phyloP scores from a whole-genome alignment of 2,797 vertebrate genomes.

The Gila robusta region DNA sequence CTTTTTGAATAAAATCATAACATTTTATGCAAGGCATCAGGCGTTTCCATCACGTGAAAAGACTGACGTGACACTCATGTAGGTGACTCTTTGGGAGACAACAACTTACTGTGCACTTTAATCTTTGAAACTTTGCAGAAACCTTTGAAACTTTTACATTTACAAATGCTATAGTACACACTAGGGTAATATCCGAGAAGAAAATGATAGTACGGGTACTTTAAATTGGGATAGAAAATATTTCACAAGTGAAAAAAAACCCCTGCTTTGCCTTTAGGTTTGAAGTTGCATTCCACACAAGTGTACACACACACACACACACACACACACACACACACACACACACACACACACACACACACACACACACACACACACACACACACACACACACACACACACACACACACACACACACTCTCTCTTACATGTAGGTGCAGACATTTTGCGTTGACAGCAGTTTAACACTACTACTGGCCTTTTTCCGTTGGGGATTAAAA shows the following conservation, averaged over 20 bases:
- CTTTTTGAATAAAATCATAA: no score
- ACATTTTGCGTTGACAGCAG: background rate
- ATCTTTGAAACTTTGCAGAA: no score
- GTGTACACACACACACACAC: no score
- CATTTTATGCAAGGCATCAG: no score
- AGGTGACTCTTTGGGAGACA: no score
- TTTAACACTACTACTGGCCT: conserved; percentile 14
- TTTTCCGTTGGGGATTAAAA: conserved; percentile 24
- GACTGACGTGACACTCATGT: no score
- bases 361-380: background rate
- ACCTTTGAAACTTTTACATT: no score
- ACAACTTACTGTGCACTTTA: no score
- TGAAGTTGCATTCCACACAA: background rate
- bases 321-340: no score
- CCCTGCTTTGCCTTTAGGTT: background rate
- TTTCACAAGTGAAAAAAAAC: background rate
- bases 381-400: background rate
- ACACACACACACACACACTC: background rate
- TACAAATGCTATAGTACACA: no score
- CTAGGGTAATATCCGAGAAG: no score
- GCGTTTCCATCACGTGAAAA: no score
- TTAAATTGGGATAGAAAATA: background rate
- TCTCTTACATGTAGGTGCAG: background rate
- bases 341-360: background rate
- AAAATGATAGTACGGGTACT: background rate